Base-by-base conservation (phyloP, 2,888 invertebrate species). In the Malthinus seriepunctatus region DNA sequence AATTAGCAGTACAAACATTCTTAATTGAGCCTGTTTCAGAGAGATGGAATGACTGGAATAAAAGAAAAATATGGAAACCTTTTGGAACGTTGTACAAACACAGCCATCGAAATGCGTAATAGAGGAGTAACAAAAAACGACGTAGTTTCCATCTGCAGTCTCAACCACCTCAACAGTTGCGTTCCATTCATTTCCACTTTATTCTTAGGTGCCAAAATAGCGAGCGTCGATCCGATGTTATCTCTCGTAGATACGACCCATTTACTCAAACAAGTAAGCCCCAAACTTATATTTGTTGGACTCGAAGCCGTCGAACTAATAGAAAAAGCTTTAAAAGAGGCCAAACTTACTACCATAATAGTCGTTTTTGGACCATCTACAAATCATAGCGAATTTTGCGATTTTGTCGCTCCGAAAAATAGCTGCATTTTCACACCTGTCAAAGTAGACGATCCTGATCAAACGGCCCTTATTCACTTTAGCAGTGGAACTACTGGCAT, bases 141-240 rank as follows among this genome's bases (percentile, higher is more conserved):
- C 61, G 78, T 82, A 3, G 75, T 83, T 47, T 67, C 78, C 0
- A 59, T 82, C 1, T 82, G 82, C 74, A 80, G 78, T 4, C 76
- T 77, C 0, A 82, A 79, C 60, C 80, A 80, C 33, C 32, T 81
- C 3, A 76, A 83, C 53, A 67, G 79, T 8, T 71, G 71, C 3
- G 74, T 82, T 23, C 82, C 83, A 0, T 75, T 80, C 46, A 77
- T 83, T 39, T 81, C 82, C 1, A 76, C 79, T 0, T 62, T 81
- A 2, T 82, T 76, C 63, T 71, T 81, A 5, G 83, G 83, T 2
- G 73, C 71, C 5, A 70, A 67, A 39, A 57, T 71, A 1, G 67
- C 70, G 1, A 69, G 69, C 8, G 55, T 76, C 10, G 73, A 76
- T 57, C 71, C 71, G 1, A 64, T 63, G 0, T 59, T 74, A 37